Base-by-base conservation (phyloP, 1,140 invertebrate genomes). In the Habropoda laboriosa region DNA sequence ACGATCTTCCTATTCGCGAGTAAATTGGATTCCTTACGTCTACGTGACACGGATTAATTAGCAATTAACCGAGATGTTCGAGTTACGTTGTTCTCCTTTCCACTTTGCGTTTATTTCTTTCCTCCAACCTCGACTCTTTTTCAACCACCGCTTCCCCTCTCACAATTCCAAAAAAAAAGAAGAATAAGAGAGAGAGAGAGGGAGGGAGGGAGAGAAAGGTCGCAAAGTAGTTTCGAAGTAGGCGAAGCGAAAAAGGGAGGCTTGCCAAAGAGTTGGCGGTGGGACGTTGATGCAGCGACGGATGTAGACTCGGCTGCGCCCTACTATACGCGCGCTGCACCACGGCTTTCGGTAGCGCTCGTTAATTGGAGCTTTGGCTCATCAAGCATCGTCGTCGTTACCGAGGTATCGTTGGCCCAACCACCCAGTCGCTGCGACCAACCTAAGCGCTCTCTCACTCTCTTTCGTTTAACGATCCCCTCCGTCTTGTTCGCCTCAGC, bases 301-400 rank as follows among this genome's bases (percentile, higher is more conserved):
- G 24, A 42, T 63, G n/a, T 42, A 42, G 38, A 61, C 32, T 24
- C 58, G 35, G 32, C 13, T 63, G 61, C 7, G n/a, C 7, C 10
- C 12, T 13, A 8, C 35, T 63, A 63, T 42, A 27, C 38, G 45
- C 42, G 61, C 57, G 38, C 51, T 63, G 24, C 24, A 21, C 47
- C 57, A 40, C 27, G 21, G 77, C 66, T 86, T 85, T 71, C 72
- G 78, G 77, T 55, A 53, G 45, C 42, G 67, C 55, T 74, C 81
- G 89, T 91, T 89, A 87, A 91, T 91, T 89, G 82, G 74, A 87
- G 79, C 87, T 88, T 90, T 87, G 74, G 79, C 80, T 90, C 88
- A 90, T 90, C 87, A 89, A 85, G 79, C 72, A 67, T 88, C 67
- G 83, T 58, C 64, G 64, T 60, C 75, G 58, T 64, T 18, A 49